Base-by-base conservation (phyloP, 2,113 vertebrate genomes). In the Labeo catla region DNA sequence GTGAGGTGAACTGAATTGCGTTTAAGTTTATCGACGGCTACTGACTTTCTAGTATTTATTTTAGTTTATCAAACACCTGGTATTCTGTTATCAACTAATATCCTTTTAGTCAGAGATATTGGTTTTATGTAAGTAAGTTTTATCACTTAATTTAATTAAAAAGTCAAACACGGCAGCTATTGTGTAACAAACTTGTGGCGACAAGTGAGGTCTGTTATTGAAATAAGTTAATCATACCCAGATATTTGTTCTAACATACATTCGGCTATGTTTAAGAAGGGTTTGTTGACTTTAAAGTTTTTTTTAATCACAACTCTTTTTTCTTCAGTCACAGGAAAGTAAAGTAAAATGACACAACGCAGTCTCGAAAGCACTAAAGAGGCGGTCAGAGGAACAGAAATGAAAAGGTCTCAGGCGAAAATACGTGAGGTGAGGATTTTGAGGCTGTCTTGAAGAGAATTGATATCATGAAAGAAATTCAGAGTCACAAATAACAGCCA, bases 391-490 rank as follows among this genome's bases (percentile, higher is more conserved):
- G 21, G 12, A 89, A 74, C 76, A 89, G 70, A 80, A 68, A 88
- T 8, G 70, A 90, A 86, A 68, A 82, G 45, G 11, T 61, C 76
- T 1, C 88, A 89, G 79, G 61, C 87, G 13, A 87, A 91, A 50
- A 12, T 54, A 21, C 4, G 57, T 45, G 91, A 93, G 93, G 94
- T 94, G 77, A 86, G 86, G 36, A 72, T 84, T 39, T 49, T 6
- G 10, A 43, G 10, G 23, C 21, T 39, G 43, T 10, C 50, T 0
- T 19, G 19, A 45, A 45, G 5, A 45, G 0, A 72, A 72, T 21
- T 21, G 19, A 72, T 43, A 0, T 65, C 19, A 12, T 11, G 16
- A 45, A 2, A 45, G 4, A 45, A 61, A 43, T 57, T 28, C 15
- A 43, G 0, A 0, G 39, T 43, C 34, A 23, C 6, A 0, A 11